Conservation (phyloP, 2,888 invertebrate genomes). For the Eulithis prunata region DNA sequence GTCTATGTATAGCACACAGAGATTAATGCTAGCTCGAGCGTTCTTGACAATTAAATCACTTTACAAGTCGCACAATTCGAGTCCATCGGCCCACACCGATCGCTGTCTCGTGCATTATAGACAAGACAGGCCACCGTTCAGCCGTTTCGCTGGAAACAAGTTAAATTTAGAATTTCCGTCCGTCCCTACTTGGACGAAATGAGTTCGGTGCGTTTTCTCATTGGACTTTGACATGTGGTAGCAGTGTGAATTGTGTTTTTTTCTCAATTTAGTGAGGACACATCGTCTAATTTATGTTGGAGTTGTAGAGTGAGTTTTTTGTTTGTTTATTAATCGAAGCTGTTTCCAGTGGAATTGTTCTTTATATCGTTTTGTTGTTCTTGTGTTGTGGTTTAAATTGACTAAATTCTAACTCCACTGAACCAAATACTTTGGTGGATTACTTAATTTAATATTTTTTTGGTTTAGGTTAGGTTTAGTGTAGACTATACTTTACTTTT, state of each 20-base stretch:
- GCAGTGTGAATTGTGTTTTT: conserved; percentile 48
- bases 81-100: conserved; percentile 66
- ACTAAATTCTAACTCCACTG: too few species aligned
- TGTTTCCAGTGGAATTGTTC: conserved; percentile 7
- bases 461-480: too few species aligned
- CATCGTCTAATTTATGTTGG: conserved; percentile 41
- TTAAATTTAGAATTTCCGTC: conserved; percentile 83
- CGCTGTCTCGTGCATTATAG: conserved; percentile 66
- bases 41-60: conserved; percentile 77
- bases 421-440: too few species aligned
- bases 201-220: conserved; percentile 69
- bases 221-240: conserved; percentile 61
- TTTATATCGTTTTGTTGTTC: conserved; percentile 7
- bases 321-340: conserved; percentile 22
- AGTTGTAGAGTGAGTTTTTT: conserved; percentile 43
- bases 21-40: conserved; percentile 63
- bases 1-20: conserved; percentile 46
- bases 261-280: conserved; percentile 39
- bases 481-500: too few species aligned
- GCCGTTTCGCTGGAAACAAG: conserved; percentile 76
- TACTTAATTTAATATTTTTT: too few species aligned
- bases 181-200: conserved; percentile 76
- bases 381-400: conserved; percentile 38
- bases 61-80: conserved; percentile 65
- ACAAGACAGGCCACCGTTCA: conserved; percentile 69